A percentile compares a stretch with the other conserved stretches of the same genome.
phyloP scores from a whole-genome alignment of 1,140 invertebrate genomes.

The Lordiphosa mommai region DNA sequence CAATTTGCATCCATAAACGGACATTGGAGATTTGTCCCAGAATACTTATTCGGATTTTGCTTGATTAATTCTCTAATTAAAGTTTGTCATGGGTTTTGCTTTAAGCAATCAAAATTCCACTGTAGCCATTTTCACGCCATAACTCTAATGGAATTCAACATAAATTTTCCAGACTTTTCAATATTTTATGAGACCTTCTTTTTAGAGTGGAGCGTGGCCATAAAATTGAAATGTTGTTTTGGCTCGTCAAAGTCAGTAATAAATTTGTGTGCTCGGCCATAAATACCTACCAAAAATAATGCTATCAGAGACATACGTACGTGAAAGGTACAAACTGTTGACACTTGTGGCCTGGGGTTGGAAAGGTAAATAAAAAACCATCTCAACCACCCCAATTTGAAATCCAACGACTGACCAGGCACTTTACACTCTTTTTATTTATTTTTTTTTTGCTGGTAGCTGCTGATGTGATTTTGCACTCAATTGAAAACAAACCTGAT shows the following conservation, averaged over 20 bases:
- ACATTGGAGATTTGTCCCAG: constrained; percentile 40
- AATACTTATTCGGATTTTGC: not conserved
- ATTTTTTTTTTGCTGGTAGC: not conserved
- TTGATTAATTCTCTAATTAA: constrained; percentile 56
- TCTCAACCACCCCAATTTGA: constrained; percentile 22
- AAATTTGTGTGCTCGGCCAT: constrained; percentile 72
- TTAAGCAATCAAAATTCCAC: not conserved
- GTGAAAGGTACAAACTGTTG: constrained; percentile 41
- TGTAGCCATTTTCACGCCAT: constrained; percentile 60
- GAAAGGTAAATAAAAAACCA: constrained; percentile 19
- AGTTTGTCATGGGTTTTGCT: constrained; percentile 30
- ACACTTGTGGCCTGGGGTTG: constrained; percentile 47
- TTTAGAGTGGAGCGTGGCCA: constrained; percentile 28
- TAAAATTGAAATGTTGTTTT: constrained; percentile 72
- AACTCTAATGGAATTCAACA: constrained; percentile 72
- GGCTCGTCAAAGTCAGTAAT: constrained; percentile 63
- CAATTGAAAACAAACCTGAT: constrained; percentile 72
- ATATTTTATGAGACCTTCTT: constrained; percentile 54
- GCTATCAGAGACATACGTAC: constrained; percentile 28
- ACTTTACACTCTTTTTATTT: constrained; percentile 59
- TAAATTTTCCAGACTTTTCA: constrained; percentile 61
- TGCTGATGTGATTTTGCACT: constrained; percentile 74
- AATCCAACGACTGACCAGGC: constrained; percentile 4
- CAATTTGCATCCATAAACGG: constrained; percentile 50
- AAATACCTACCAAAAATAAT: constrained; percentile 64